Base-by-base conservation (phyloP, 2,888 invertebrate species). In the Andrena marginata region DNA sequence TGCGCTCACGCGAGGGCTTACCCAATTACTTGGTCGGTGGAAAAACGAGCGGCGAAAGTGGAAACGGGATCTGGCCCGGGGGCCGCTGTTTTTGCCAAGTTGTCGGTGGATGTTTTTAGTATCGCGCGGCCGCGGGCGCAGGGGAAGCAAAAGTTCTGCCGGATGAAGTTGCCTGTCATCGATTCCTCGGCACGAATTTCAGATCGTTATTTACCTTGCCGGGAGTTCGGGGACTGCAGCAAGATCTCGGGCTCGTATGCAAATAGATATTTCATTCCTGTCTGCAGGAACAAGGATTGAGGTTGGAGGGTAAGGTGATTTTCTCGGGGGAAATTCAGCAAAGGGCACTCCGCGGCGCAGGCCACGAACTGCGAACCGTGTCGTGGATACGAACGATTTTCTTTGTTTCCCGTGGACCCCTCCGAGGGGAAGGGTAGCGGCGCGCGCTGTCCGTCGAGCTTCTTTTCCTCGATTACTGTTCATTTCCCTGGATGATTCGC, bases 191-290 rank as follows among this genome's bases (percentile, higher is more conserved):
- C 59, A 62, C 62, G 76, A 87, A 84, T 87, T 87, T 77, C 83
- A 65, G 68, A 87, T 87, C 73, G 82, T 85, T 86, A 87, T 85
- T 87, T 87, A 83, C 87, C 64, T 73, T 77, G 56, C 67, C 29
- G 65, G 54, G 87, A 82, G 87, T 87, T 78, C 65, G 80, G 70
- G 82, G 81, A 71, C 76, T 74, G 75, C 68, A 42, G 82, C 60
- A 76, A 71, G 80, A 76, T 80, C 78, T 63, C 51, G 75, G 42
- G 71, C 86, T 80, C 88, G 86, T 88, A 88, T 88, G 87, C 87
- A 87, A 87, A 87, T 88, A 88, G 88, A 88, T 88, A 88, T 88
- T 88, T 88, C 88, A 88, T 86, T 88, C 80, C 78, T 87, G 86
- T 88, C 88, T 84, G 80, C 87, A 64, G 77, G 85, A 88, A 85